Evolutionary conservation across 2,888 invertebrate genomes (phyloP).

Genomic region (Rosalia funebris): DNA sequence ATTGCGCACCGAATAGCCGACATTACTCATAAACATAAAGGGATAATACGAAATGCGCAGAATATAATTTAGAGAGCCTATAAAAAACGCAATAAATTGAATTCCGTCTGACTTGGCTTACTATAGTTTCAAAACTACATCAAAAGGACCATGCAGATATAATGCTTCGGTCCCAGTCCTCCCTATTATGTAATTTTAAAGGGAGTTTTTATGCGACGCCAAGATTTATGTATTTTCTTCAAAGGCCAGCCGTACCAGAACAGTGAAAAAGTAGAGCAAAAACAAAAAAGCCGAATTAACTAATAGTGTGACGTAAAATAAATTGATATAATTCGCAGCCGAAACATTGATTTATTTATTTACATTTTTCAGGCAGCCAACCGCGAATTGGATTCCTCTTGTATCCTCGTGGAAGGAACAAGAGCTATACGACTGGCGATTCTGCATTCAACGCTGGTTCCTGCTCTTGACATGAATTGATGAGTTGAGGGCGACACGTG

Average conservation of each 20-base stretch:
- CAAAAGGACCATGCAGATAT: background rate
- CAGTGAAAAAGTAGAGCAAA: conserved; percentile 21
- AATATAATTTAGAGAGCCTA: no score
- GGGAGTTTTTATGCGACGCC: background rate
- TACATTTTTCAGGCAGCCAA: conserved; percentile 42
- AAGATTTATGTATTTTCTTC: conserved; percentile 12
- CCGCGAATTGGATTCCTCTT: conserved; percentile 28
- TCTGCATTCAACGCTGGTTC: conserved; percentile 24
- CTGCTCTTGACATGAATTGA: conserved; percentile 24
- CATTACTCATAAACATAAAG: no score
- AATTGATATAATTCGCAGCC: conserved; percentile 42
- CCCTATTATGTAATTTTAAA: background rate
- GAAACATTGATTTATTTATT: conserved; percentile 45
- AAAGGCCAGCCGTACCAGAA: conserved; percentile 10
- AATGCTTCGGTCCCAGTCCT: background rate
- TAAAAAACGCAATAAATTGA: no score
- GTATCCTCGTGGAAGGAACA: conserved; percentile 6
- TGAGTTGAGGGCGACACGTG: conserved; percentile 23
- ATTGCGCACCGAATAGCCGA: no score
- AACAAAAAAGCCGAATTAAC: conserved; percentile 21
- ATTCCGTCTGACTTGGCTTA: no score
- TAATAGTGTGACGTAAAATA: conserved; percentile 35
- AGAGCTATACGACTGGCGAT: conserved; percentile 11
- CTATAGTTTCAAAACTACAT: background rate
- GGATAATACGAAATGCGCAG: no score